These are phyloP conservation scores for Emydoidea blandingii DNA, from an alignment of 2,797 vertebrate species.

Conservation along the genomic window DNA sequence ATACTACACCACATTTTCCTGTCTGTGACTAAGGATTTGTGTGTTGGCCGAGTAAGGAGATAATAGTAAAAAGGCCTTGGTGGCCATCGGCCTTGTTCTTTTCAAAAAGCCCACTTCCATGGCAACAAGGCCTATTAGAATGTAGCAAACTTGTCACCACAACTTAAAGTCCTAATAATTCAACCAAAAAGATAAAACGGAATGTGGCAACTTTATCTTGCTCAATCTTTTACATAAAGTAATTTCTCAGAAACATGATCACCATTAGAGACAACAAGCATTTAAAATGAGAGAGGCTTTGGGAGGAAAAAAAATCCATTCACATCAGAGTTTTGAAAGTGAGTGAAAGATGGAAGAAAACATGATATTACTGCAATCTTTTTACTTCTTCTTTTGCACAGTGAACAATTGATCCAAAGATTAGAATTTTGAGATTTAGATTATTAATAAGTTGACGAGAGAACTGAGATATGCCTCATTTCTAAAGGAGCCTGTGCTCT, in stretches of 20 bases:
- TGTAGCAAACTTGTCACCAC: conserved; percentile 83
- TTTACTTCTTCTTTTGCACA: conserved; percentile 50
- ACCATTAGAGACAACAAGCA: conserved; percentile 79
- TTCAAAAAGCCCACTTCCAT: conserved; percentile 79
- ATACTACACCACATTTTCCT: conserved; percentile 60
- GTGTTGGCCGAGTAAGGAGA: conserved; percentile 56
- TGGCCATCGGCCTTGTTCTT: conserved; percentile 71
- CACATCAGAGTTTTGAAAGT: conserved; percentile 81
- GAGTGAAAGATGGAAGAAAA: conserved; percentile 81
- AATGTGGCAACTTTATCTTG: conserved; percentile 84
- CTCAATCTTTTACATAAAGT: conserved; percentile 83
- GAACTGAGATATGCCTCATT: conserved; percentile 3
- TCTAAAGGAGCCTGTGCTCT: conserved; percentile 35
- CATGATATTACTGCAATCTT: conserved; percentile 71
- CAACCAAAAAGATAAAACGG: conserved; percentile 84
- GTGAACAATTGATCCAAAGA: conserved; percentile 70
- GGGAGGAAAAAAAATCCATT: conserved; percentile 77
- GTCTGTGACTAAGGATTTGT: conserved; percentile 72
- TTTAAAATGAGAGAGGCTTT: conserved; percentile 81
- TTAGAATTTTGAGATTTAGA: conserved; percentile 67
- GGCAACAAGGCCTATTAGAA: conserved; percentile 79
- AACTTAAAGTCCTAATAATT: conserved; percentile 84
- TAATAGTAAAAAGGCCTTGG: conserved; percentile 69
- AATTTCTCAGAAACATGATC: conserved; percentile 87
- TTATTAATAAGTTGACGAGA: conserved; percentile 28